Conservation (phyloP, 2,113 vertebrate genomes). For the Cottus gobio region DNA sequence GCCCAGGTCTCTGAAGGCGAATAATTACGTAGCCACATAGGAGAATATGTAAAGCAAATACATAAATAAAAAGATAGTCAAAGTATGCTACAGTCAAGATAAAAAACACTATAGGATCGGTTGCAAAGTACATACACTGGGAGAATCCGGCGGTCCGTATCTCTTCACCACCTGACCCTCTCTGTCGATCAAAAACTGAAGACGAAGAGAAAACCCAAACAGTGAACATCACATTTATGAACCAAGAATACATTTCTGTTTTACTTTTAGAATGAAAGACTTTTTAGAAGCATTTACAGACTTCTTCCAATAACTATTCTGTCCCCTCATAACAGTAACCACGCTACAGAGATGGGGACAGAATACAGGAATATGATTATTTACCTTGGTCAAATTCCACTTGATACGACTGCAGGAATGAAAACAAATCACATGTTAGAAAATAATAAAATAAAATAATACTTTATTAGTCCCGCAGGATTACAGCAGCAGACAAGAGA, state of each 20-base stretch:
- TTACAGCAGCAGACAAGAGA: too few species aligned
- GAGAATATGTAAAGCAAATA: too few species aligned
- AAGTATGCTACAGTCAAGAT: too few species aligned
- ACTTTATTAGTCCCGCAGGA: too few species aligned
- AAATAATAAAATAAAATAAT: too few species aligned
- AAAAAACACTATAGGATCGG: not conserved
- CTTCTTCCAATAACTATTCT: not conserved
- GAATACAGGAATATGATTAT: too few species aligned
- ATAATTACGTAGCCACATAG: not conserved
- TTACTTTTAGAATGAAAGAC: not conserved
- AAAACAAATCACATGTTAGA: conserved; percentile 21
- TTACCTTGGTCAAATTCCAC: conserved; percentile 93
- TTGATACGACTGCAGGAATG: conserved; percentile 88
- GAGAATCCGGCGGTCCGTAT: conserved; percentile 92
- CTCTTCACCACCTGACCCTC: conserved; percentile 94
- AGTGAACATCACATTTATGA: not conserved
- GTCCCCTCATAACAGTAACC: too few species aligned
- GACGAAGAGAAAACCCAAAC: conserved; percentile 3
- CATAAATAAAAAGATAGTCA: too few species aligned
- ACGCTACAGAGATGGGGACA: too few species aligned
- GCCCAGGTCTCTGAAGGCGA: too few species aligned
- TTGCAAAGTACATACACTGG: conserved; percentile 83
- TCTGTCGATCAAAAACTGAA: conserved; percentile 93
- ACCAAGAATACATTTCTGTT: not conserved
- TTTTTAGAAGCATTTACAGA: not conserved